Evolutionary conservation across 2,797 vertebrate genomes (phyloP).

Genomic region (Simalia tracyae): DNA sequence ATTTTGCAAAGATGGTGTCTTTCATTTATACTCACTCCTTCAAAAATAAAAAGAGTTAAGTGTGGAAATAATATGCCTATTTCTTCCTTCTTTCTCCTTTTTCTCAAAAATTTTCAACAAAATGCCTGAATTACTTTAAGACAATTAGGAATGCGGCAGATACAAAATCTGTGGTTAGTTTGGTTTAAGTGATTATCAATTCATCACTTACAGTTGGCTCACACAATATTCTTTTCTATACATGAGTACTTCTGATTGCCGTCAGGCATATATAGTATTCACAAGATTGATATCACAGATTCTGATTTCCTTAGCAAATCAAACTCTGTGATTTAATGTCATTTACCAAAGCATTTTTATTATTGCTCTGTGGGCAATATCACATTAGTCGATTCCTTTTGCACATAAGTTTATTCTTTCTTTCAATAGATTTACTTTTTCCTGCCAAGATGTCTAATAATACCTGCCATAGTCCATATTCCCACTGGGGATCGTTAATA

Average conservation of each 20-base stretch:
- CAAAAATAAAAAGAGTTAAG: slow-evolving; percentile 1
- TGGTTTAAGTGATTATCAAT: not conserved
- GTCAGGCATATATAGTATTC: not conserved
- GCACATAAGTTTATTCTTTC: not conserved
- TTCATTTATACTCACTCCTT: slow-evolving; percentile 24
- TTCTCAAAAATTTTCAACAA: not conserved
- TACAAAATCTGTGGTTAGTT: not conserved
- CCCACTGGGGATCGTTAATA: not conserved
- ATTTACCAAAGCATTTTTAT: not conserved
- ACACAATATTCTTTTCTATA: not conserved
- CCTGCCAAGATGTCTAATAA: slow-evolving; percentile 6
- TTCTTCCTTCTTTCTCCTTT: slow-evolving; percentile 16
- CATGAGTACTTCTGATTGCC: not conserved
- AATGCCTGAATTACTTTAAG: not conserved
- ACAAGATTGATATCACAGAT: not conserved
- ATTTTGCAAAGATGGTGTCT: slow-evolving; percentile 29
- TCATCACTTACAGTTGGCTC: not conserved
- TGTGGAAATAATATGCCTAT: slow-evolving; percentile 9
- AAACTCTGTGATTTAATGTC: not conserved
- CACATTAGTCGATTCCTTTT: not conserved
- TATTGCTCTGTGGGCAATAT: not conserved
- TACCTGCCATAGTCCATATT: not conserved
- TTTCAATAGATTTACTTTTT: not conserved
- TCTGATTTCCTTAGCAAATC: not conserved
- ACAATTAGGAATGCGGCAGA: not conserved